These are phyloP conservation scores for Carpatolechia fugitivella DNA, from an alignment of 2,888 invertebrate genomes.

Conservation along the genomic window DNA sequence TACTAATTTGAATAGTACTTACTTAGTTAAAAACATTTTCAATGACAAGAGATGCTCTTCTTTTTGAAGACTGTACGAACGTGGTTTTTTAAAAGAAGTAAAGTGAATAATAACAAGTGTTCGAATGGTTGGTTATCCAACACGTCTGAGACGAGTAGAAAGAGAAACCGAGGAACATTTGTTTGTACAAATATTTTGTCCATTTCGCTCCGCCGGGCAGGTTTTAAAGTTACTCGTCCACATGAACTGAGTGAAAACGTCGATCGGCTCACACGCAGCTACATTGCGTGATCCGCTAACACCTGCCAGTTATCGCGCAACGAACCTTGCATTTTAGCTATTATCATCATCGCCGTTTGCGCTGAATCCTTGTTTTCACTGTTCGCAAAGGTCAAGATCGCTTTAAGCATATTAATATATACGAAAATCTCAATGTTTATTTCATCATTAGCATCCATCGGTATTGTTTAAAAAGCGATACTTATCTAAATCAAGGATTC, in stretches of 20 bases:
- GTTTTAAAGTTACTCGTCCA: constrained; percentile 54
- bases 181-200: constrained; percentile 66
- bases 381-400: constrained; percentile 62
- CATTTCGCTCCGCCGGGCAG: constrained; percentile 54
- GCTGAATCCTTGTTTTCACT: constrained; percentile 47
- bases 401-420: constrained; percentile 35
- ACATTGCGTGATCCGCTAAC: constrained; percentile 62
- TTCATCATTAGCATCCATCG: constrained; percentile 37
- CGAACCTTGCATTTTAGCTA: constrained; percentile 51
- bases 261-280: constrained; percentile 28
- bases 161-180: constrained; percentile 60
- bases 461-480: constrained; percentile 32
- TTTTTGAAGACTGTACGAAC: neutral
- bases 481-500: constrained; percentile 43
- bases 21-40: neutral
- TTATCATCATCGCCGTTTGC: constrained; percentile 44
- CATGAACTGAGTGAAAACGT: constrained; percentile 64
- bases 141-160: constrained; percentile 28
- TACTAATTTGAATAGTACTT: neutral
- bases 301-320: constrained; percentile 55
- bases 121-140: constrained; percentile 16
- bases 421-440: constrained; percentile 29
- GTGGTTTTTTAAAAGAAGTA: too few relatives aligned
- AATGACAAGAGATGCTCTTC: neutral
- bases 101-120: neutral